phyloP scores from a whole-genome alignment of 2,113 vertebrate genomes.

The Indicator maculatus region DNA sequence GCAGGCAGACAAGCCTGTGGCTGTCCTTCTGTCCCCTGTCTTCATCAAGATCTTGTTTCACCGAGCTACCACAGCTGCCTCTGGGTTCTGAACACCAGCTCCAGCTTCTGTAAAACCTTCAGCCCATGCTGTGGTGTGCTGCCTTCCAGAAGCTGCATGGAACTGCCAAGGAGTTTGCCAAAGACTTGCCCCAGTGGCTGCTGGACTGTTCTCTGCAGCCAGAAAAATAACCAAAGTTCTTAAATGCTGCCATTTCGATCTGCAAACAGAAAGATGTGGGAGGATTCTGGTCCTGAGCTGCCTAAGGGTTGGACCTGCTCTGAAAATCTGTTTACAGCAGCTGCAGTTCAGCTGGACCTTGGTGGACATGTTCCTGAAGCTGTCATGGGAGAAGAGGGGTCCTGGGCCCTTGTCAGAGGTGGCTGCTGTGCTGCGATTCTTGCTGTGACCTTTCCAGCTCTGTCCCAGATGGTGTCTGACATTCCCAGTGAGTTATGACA shows the following conservation, averaged over 20 bases:
- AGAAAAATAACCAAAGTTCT: conserved; percentile 66
- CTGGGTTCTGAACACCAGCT: conserved; percentile 20
- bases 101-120: background rate
- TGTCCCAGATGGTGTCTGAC: conserved; percentile 21
- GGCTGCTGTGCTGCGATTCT: background rate
- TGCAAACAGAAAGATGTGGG: conserved; percentile 4
- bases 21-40: background rate
- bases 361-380: background rate
- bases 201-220: conserved; percentile 43
- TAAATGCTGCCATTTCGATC: conserved; percentile 16
- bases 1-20: background rate
- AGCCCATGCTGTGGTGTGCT: background rate
- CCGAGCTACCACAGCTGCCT: background rate
- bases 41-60: background rate
- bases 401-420: conserved; percentile 9
- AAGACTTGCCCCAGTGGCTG: background rate
- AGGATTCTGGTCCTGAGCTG: background rate
- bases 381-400: background rate
- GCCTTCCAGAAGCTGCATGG: background rate
- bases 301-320: background rate
- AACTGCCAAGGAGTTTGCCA: conserved; percentile 47
- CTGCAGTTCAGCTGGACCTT: background rate
- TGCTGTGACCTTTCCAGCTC: conserved; percentile 32
- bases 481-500: background rate
- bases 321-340: background rate